Conservation (phyloP, 2,888 invertebrate species). For the Hirtodrosophila alboralis region DNA sequence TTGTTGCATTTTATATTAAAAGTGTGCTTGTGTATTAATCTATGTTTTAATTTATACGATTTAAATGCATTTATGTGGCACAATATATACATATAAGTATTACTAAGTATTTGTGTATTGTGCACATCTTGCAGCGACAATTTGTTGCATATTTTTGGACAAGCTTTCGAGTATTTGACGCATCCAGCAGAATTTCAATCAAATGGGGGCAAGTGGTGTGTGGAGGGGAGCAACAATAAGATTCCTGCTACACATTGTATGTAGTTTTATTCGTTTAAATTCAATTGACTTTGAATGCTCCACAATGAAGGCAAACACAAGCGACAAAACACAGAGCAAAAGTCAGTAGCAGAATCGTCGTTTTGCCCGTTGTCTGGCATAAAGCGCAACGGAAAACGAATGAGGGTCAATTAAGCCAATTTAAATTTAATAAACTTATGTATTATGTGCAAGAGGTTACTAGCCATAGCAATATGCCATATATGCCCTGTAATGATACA, state of each 20-base stretch:
- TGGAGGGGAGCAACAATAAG: constrained; percentile 44
- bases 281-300: constrained; percentile 78
- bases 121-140: constrained; percentile 53
- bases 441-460: constrained; percentile 83
- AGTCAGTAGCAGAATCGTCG: constrained; percentile 35
- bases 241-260: constrained; percentile 59
- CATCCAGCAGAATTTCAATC: constrained; percentile 56
- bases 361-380: constrained; percentile 43
- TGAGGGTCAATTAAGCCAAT: constrained; percentile 85
- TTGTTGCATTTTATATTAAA: constrained; percentile 25
- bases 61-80: constrained; percentile 44
- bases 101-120: constrained; percentile 34
- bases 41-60: constrained; percentile 63
- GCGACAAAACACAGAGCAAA: constrained; percentile 3
- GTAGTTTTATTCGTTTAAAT: constrained; percentile 78
- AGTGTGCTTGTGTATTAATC: constrained; percentile 45
- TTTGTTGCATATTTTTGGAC: constrained; percentile 67
- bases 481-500: constrained; percentile 68
- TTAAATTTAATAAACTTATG: constrained; percentile 85
- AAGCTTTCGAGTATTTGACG: constrained; percentile 52
- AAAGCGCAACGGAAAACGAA: constrained; percentile 75
- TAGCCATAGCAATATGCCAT: constrained; percentile 65
- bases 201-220: constrained; percentile 74
- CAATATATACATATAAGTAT: not conserved
- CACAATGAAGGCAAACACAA: constrained; percentile 68